Conservation (phyloP, 2,113 vertebrate genomes). For the Symphodus melops region DNA sequence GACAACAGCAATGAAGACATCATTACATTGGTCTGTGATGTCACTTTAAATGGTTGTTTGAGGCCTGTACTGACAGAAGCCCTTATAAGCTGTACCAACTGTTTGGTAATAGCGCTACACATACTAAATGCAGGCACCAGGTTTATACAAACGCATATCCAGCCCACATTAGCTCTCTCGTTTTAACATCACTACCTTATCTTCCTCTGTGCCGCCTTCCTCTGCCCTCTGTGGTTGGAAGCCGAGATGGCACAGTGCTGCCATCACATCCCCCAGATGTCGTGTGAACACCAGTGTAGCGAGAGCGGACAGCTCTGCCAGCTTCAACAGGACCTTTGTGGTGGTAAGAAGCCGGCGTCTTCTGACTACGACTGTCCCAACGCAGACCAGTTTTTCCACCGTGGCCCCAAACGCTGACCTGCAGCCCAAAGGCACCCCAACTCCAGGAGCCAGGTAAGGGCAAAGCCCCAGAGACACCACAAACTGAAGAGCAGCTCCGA, state of each 20-base stretch:
- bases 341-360: slow-evolving; percentile 77
- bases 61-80: no score
- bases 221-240: slow-evolving; percentile 80
- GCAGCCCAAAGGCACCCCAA: slow-evolving; percentile 82
- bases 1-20: neutral
- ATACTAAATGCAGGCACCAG: no score
- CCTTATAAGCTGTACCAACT: no score
- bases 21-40: no score
- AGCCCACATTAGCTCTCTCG: no score
- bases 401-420: slow-evolving; percentile 85
- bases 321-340: slow-evolving; percentile 77
- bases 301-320: slow-evolving; percentile 80
- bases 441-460: slow-evolving; percentile 87
- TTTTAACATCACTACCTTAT: slow-evolving; percentile 60
- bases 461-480: slow-evolving; percentile 88
- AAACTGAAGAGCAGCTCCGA: slow-evolving; percentile 86
- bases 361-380: neutral
- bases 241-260: slow-evolving; percentile 89
- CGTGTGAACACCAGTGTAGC: slow-evolving; percentile 85
- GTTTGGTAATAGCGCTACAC: no score
- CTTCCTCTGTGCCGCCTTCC: slow-evolving; percentile 24
- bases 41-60: no score
- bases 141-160: no score
- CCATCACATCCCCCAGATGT: slow-evolving; percentile 90
- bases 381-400: slow-evolving; percentile 76